These are phyloP conservation scores for Dermochelys coriacea DNA, from an alignment of 2,797 vertebrate species.

Conservation along the genomic window DNA sequence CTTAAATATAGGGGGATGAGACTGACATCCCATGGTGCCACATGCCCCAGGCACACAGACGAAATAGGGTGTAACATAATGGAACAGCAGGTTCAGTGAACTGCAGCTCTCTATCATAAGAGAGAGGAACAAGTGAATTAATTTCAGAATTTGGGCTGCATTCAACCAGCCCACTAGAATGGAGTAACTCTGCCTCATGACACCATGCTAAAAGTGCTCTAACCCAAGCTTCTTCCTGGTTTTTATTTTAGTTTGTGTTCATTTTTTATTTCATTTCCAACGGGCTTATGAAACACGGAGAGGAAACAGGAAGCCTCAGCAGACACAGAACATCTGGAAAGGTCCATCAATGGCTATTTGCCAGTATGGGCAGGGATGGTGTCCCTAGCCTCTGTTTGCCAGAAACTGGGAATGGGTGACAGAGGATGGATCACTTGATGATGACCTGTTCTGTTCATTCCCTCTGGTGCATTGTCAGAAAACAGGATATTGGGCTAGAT, in stretches of 20 bases:
- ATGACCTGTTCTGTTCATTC: too few species aligned
- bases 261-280: neutral
- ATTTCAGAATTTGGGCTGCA: neutral
- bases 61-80: rapidly evolving
- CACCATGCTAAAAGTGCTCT: neutral
- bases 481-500: too few species aligned
- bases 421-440: too few species aligned
- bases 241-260: neutral
- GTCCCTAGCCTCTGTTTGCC: too few species aligned
- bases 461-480: too few species aligned
- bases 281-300: neutral
- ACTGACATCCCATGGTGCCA: neutral
- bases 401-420: too few species aligned
- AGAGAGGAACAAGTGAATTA: neutral
- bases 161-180: neutral
- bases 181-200: neutral
- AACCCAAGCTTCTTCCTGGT: neutral
- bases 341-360: too few species aligned
- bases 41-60: neutral
- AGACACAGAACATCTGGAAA: neutral
- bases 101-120: neutral
- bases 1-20: neutral
- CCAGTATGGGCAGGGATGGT: too few species aligned
- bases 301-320: neutral
- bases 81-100: neutral